Evolutionary conservation across 2,797 vertebrate species (phyloP).

Genomic region (Craterocephalus amniculus): DNA sequence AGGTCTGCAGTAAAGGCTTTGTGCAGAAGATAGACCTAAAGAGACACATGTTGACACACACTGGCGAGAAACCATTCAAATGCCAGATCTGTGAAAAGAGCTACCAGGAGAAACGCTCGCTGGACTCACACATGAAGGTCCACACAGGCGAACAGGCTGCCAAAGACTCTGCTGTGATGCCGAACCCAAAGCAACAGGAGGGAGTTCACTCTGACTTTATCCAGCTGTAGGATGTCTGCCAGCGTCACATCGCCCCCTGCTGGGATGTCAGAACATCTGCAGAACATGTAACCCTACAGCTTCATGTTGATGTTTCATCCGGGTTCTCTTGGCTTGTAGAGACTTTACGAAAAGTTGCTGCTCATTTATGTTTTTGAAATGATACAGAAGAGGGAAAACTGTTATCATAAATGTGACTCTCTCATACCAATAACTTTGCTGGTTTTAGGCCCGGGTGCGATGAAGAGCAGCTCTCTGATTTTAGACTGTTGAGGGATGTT

Average conservation of each 20-base stretch:
- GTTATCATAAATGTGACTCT: neutral
- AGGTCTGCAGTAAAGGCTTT: slow-evolving; percentile 68
- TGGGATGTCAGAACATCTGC: neutral
- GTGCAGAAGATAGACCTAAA: slow-evolving; percentile 76
- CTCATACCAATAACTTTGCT: neutral
- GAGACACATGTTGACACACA: slow-evolving; percentile 73
- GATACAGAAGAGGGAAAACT: neutral
- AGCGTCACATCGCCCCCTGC: neutral
- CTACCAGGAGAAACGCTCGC: slow-evolving; percentile 73
- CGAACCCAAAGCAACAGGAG: slow-evolving; percentile 30
- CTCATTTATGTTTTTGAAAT: neutral
- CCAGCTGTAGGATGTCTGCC: slow-evolving; percentile 36
- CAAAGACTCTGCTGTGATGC: neutral
- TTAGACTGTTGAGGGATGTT: neutral
- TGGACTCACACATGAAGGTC: slow-evolving; percentile 71
- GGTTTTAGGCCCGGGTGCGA: neutral
- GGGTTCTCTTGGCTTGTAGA: neutral
- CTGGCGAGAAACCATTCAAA: slow-evolving; percentile 73
- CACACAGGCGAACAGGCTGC: slow-evolving; percentile 35
- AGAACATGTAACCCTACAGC: neutral
- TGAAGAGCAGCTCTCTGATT: neutral
- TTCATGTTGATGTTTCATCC: neutral
- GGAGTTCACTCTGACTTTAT: slow-evolving; percentile 40
- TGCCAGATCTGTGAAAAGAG: slow-evolving; percentile 64
- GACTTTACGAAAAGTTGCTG: neutral